Evolutionary conservation across 2,888 invertebrate species (phyloP), one percentile per base, ranked within the genome.

Genomic region (Cartodere bifasciata): DNA sequence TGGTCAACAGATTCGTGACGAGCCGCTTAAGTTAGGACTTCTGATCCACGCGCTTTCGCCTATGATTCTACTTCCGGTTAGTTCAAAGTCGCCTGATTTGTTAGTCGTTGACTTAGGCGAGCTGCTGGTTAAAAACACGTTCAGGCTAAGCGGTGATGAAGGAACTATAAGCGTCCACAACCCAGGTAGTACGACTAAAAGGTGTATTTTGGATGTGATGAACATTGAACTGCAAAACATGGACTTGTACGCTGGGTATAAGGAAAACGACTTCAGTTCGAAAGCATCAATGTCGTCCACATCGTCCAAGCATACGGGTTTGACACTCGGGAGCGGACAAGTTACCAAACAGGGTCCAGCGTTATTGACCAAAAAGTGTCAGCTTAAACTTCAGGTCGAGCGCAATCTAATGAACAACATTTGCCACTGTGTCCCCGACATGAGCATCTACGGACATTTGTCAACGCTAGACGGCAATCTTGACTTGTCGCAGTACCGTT

Each of bases 31-130:
- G 39, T 55, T 77, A 28, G 62, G 69, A 13, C 46, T 76, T 44
- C 69, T 72, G 49, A 59, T 84, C 38, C 67, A 74, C 52, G 79
- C 81, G 25, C 70, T 71, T 38, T 72, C 88, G 9, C 90, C 92
- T 0, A 77, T 88, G 2, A 81, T 94, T 41, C 63, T 92, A 29
- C 63, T 94, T 38, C 95, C 94, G 0, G 80, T 87, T 38, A 81
- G 83, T 51, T 82, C 85, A 14, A 71, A 74, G 40, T 78, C 82
- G 14, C 73, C 77, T 16, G 72, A 77, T 43, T 68, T 88, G 34
- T 70, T 94, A 16, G 75, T 87, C 9, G 76, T 81, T 2, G 81
- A 91, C 55, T 68, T 94, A 17, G 82, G 82, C 2, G 74, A 76
- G 44, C 67, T 94, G 16, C 70, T 73, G 1, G 68, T 90, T 7